Evolutionary conservation across 2,797 vertebrate species (phyloP).

Genomic region (Anguilla anguilla): DNA sequence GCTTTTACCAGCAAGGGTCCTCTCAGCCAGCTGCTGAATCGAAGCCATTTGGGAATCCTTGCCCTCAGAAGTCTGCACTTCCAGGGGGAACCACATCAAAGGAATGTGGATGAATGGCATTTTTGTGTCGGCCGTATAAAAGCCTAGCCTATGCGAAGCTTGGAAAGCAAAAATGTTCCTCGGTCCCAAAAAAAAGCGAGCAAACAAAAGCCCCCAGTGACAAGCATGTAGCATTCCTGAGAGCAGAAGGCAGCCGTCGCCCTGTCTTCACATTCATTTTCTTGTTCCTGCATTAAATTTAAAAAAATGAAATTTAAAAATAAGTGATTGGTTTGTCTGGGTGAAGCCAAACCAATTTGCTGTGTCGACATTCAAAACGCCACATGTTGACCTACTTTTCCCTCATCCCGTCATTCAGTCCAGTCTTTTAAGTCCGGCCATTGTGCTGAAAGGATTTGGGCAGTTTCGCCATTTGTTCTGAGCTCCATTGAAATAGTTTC

Average conservation of each 20-base stretch:
- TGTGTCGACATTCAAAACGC: not conserved
- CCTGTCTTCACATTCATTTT: not conserved
- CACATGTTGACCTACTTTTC: slow-evolving; percentile 10
- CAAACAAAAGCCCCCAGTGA: not conserved
- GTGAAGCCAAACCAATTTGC: not conserved
- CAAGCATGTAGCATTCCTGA: not conserved
- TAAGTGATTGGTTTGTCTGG: not conserved
- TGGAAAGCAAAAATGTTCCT: not conserved
- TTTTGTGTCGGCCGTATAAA: not conserved
- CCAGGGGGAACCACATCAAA: slow-evolving; percentile 1
- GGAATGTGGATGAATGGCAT: slow-evolving; percentile 4
- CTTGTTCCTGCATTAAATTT: not conserved
- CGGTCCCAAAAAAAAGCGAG: not conserved
- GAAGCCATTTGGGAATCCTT: not conserved
- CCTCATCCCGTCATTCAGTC: not conserved
- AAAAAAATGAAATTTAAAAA: not conserved
- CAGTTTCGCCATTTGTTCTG: not conserved
- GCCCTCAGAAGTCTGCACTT: slow-evolving; percentile 1
- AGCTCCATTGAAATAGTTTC: slow-evolving; percentile 8
- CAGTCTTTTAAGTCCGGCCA: slow-evolving; percentile 7
- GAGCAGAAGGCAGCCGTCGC: not conserved
- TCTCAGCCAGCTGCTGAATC: not conserved
- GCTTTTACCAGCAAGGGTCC: not conserved
- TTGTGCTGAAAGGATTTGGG: slow-evolving; percentile 16
- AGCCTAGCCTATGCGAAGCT: not conserved